Evolutionary conservation across 2,888 invertebrate genomes (phyloP).

Genomic region (Lymantria monacha): DNA sequence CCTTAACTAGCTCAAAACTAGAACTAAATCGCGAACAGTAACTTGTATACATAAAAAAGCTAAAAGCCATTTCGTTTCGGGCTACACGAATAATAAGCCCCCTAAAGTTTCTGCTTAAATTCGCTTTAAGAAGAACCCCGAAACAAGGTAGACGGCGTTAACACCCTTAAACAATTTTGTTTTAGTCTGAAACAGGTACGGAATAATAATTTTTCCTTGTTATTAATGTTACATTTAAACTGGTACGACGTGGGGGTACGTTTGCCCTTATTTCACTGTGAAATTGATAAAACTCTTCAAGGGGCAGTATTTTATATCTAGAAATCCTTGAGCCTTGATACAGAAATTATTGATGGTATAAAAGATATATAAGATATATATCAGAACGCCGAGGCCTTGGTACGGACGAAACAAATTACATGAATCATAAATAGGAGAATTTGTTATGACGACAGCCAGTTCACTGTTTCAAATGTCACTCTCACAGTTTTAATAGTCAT

Average conservation of each 20-base stretch:
- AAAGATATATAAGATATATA: too few relatives aligned
- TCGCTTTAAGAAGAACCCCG: neutral
- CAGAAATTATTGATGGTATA: too few relatives aligned
- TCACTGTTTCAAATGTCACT: neutral
- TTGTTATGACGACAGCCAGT: too few relatives aligned
- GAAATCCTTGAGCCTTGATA: too few relatives aligned
- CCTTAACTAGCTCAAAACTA: too few relatives aligned
- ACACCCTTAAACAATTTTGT: slow-evolving; percentile 5
- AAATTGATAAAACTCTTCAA: neutral
- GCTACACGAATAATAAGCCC: neutral
- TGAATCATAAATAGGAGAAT: too few relatives aligned
- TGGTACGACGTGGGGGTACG: slow-evolving; percentile 3
- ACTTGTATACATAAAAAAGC: too few relatives aligned
- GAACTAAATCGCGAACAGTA: too few relatives aligned
- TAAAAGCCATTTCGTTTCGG: neutral
- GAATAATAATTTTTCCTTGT: slow-evolving; percentile 17
- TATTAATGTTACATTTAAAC: slow-evolving; percentile 6
- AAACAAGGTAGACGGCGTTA: neutral
- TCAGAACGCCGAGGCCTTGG: too few relatives aligned
- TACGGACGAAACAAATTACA: too few relatives aligned
- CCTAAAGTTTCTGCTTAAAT: neutral
- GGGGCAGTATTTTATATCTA: too few relatives aligned
- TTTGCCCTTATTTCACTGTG: slow-evolving; percentile 1
- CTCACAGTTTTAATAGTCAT: slow-evolving; percentile 7
- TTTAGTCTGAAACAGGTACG: slow-evolving; percentile 6